Evolutionary conservation across 2,113 vertebrate species (phyloP), one percentile per base, ranked within the genome.

Genomic region (Anoura caudifer): DNA sequence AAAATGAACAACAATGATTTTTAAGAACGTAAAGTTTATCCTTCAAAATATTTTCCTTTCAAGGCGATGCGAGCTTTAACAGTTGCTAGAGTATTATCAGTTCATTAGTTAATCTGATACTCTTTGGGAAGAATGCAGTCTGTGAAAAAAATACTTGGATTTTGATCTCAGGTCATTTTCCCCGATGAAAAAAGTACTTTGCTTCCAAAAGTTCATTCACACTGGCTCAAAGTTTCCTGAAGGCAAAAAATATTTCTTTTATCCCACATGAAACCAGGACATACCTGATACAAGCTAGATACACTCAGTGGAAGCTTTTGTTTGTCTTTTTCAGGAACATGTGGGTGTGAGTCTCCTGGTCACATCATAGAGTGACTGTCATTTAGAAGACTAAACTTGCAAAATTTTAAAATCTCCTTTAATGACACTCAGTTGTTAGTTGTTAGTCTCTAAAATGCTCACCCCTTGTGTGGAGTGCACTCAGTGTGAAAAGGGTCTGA

Each of bases 311-410:
- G 72, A 87, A 50, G 1, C 59, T 91, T 93, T 85, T 41, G 24
- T 86, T 38, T 85, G 80, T 81, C n/a, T 79, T 73, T 91, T 94
- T 56, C 65, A 86, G 86, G 95, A 92, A 73, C 47, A n/a, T 33
- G 31, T 67, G 47, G 15, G 26, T 73, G 8, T 94, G 56, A 26
- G 43, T 95, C 33, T 69, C 63, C 28, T 65, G 54, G 47, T 84
- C 47, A 87, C 19, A 81, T 76, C 59, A n/a, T 10, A n/a, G 36
- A 76, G 4, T 61, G 82, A 47, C 33, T 86, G 61, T 38, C 52
- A 54, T 73, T 90, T 80, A 45, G 45, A 59, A 72, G 47, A n/a
- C 9, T 67, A 10, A 69, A 54, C 26, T 79, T 92, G 47, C 13
- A 61, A 20, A 38, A 63, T n/a, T 56, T 36, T 26, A 43, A 70